Conservation (phyloP, 2,797 vertebrate genomes). For the Podarcis lilfordi region DNA sequence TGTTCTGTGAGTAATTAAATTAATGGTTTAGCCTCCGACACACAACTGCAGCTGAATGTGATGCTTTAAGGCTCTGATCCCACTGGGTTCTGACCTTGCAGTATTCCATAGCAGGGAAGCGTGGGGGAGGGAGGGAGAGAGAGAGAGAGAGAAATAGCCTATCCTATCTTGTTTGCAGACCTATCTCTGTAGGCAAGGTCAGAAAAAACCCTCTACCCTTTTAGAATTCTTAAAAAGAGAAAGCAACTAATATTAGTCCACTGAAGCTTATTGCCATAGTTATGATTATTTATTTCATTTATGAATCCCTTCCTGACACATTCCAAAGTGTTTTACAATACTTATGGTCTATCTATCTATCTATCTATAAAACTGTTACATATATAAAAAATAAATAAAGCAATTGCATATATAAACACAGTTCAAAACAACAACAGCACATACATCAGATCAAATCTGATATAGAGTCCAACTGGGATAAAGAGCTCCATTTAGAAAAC, state of each 20-base stretch:
- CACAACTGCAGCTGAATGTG: slow-evolving; percentile 47
- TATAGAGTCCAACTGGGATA: too few relatives aligned
- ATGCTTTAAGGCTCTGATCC: slow-evolving; percentile 41
- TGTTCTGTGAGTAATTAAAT: slow-evolving; percentile 69
- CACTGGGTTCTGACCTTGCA: slow-evolving; percentile 41
- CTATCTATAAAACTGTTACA: too few relatives aligned
- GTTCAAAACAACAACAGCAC: too few relatives aligned
- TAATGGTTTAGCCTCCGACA: slow-evolving; percentile 64
- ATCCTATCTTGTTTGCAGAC: background rate
- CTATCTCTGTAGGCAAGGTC: slow-evolving; percentile 6
- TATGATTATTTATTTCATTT: too few relatives aligned
- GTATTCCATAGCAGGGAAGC: slow-evolving; percentile 28
- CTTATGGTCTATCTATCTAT: too few relatives aligned
- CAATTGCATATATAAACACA: too few relatives aligned
- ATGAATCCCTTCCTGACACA: too few relatives aligned
- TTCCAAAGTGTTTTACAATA: too few relatives aligned
- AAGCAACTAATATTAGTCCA: background rate
- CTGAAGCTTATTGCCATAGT: background rate
- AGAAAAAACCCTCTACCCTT: background rate
- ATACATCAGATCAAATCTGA: too few relatives aligned
- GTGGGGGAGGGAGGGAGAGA: background rate
- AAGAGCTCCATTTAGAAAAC: too few relatives aligned
- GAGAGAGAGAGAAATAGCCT: background rate
- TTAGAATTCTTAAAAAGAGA: background rate
- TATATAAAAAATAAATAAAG: too few relatives aligned